Conservation (phyloP, 2,888 invertebrate genomes). For the Abscondita cerata region DNA sequence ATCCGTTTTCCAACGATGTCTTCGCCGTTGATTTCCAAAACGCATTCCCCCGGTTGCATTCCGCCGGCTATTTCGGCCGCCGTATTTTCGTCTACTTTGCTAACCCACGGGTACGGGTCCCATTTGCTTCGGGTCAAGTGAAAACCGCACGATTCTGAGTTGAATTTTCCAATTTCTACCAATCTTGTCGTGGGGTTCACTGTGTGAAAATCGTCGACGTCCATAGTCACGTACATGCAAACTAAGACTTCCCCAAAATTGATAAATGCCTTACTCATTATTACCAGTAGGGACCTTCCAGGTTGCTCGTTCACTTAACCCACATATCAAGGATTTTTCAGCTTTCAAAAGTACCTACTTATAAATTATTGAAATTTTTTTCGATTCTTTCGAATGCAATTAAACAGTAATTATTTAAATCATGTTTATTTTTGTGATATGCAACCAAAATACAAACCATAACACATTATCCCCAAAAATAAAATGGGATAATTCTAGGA, state of each 20-base stretch:
- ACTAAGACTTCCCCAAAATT: not conserved
- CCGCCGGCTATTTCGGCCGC: slow-evolving; percentile 71
- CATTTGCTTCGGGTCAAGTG: slow-evolving; percentile 76
- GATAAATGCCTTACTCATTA: slow-evolving; percentile 15
- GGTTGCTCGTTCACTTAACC: slow-evolving; percentile 26
- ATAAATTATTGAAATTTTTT: too few species aligned
- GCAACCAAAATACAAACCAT: slow-evolving; percentile 1
- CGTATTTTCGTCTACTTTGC: slow-evolving; percentile 68
- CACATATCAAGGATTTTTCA: slow-evolving; percentile 28
- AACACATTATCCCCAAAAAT: not conserved
- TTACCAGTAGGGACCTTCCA: not conserved
- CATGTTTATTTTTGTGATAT: slow-evolving; percentile 5
- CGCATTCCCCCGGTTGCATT: slow-evolving; percentile 73
- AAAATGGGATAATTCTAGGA: not conserved
- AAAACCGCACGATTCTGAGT: slow-evolving; percentile 71
- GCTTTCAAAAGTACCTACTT: slow-evolving; percentile 17
- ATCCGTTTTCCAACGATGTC: slow-evolving; percentile 63
- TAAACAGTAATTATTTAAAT: not conserved
- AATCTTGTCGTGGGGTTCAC: slow-evolving; percentile 44
- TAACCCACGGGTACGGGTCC: slow-evolving; percentile 86
- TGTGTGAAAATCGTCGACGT: slow-evolving; percentile 49
- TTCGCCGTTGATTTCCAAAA: slow-evolving; percentile 67
- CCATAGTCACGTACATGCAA: slow-evolving; percentile 34
- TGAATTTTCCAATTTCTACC: slow-evolving; percentile 67
- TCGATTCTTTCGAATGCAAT: not conserved